phyloP scores from a whole-genome alignment of 2,888 invertebrate species.

The Coelopa pilipes region DNA sequence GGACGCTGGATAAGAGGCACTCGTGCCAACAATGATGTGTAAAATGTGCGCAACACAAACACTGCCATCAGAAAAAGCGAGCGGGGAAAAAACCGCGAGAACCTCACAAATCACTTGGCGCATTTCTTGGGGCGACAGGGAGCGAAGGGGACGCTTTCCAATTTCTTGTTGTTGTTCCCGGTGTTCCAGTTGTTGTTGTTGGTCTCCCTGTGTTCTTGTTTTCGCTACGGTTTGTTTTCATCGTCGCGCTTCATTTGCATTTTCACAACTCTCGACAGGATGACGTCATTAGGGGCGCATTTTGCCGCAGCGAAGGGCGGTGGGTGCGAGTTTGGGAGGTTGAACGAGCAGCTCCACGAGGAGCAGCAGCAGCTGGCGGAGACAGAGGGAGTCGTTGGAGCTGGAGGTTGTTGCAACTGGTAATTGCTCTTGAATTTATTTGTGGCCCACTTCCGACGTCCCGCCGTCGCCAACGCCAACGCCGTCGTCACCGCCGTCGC shows the following conservation, averaged over 20 bases:
- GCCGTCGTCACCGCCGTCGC: not conserved
- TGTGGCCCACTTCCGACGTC: not conserved
- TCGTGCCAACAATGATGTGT: conserved; percentile 14
- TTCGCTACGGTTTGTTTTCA: not conserved
- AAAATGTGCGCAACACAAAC: not conserved
- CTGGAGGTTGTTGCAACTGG: not conserved
- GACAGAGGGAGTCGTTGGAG: no score
- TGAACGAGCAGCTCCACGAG: not conserved
- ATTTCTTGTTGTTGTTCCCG: not conserved
- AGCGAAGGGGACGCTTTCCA: no score
- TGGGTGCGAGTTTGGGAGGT: no score
- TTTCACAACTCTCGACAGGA: conserved; percentile 5
- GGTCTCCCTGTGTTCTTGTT: not conserved
- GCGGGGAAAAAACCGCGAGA: not conserved
- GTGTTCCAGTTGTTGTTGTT: not conserved
- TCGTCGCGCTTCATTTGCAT: conserved; percentile 13
- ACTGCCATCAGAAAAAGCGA: not conserved
- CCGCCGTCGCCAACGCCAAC: not conserved
- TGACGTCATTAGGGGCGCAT: conserved; percentile 2
- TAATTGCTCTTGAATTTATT: not conserved
- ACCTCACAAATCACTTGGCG: not conserved
- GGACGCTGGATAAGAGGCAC: conserved; percentile 11
- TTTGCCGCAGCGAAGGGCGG: no score
- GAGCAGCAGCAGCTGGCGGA: not conserved
- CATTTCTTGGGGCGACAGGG: conserved; percentile 4